phyloP scores from a whole-genome alignment of 2,113 vertebrate species.

The Rousettus leschenaultii region DNA sequence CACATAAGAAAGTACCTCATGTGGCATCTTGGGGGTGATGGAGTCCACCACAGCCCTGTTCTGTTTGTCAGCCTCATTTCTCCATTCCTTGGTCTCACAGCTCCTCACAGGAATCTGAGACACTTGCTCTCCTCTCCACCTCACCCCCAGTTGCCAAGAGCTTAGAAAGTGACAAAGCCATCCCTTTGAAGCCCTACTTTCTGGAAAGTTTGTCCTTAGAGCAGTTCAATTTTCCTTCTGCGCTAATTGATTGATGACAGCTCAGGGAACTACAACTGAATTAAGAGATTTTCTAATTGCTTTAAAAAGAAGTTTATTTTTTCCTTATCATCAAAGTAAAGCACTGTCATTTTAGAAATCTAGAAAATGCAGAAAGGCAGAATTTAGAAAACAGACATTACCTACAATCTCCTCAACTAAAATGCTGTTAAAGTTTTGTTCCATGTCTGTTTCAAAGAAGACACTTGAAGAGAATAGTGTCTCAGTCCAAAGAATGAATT shows the following conservation, averaged over 20 bases:
- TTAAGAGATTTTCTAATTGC: constrained; percentile 29
- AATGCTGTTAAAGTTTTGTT: neutral
- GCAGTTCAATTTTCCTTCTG: constrained; percentile 37
- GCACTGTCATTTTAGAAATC: neutral
- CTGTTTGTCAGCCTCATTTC: neutral
- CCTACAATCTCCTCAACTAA: neutral
- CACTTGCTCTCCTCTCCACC: neutral
- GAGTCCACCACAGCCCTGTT: neutral
- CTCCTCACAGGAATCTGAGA: neutral
- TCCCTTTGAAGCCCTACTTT: neutral
- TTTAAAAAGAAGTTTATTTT: constrained; percentile 33
- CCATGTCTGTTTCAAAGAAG: constrained; percentile 11
- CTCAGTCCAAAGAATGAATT: neutral
- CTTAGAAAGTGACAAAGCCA: neutral
- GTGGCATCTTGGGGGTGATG: neutral
- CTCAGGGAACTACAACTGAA: neutral
- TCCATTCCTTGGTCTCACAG: neutral
- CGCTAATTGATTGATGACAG: neutral
- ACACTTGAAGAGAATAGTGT: neutral
- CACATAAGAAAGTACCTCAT: neutral
- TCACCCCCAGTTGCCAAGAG: neutral
- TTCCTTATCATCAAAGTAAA: neutral
- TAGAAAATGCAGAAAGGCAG: constrained; percentile 13
- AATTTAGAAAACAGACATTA: neutral
- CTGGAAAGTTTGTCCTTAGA: constrained; percentile 24